These are phyloP conservation scores for Amblyraja radiata DNA, from an alignment of 2,797 vertebrate genomes.

Conservation along the genomic window DNA sequence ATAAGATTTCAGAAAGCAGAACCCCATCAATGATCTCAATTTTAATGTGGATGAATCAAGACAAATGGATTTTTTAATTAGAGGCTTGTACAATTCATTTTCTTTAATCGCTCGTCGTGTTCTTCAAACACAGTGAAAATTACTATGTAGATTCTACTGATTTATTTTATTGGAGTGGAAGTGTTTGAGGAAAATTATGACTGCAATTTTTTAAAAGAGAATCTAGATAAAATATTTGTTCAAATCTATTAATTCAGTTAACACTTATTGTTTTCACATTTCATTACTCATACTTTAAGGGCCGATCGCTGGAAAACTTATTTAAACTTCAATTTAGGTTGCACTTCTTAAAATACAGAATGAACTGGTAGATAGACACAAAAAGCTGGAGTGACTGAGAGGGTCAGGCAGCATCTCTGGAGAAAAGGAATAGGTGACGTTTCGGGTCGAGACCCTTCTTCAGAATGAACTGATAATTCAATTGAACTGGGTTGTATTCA, in stretches of 20 bases:
- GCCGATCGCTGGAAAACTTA: not conserved
- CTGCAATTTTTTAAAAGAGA: not conserved
- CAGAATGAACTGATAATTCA: too few relatives aligned
- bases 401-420: too few relatives aligned
- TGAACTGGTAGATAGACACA: not conserved
- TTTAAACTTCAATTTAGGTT: conserved; percentile 13
- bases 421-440: too few relatives aligned
- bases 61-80: not conserved
- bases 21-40: not conserved
- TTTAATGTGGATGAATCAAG: not conserved
- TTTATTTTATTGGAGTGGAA: not conserved
- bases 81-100: not conserved
- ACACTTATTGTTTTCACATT: not conserved
- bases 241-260: conserved; percentile 11
- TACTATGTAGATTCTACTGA: not conserved
- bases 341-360: not conserved
- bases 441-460: too few relatives aligned
- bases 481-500: too few relatives aligned
- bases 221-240: not conserved
- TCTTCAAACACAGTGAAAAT: not conserved
- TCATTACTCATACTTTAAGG: not conserved
- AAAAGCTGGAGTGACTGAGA: too few relatives aligned
- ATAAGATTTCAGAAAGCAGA: not conserved
- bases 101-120: not conserved
- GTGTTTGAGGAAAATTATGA: conserved; percentile 17